phyloP scores from a whole-genome alignment of 2,888 invertebrate species.

The Rhopalosiphum nymphaeae region DNA sequence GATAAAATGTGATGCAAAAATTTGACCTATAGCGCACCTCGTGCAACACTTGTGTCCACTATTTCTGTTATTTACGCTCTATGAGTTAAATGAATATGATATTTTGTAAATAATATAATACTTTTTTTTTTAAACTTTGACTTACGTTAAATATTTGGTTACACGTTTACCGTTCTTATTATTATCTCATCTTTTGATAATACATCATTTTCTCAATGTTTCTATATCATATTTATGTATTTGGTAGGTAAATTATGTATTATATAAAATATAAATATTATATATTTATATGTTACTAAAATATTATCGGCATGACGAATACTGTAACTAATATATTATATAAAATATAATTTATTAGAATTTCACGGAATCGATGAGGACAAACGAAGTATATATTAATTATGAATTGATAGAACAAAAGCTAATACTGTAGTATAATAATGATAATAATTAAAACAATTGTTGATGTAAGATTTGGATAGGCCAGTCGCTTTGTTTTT shows the following conservation, averaged over 20 bases:
- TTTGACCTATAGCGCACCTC: background rate
- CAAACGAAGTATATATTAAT: background rate
- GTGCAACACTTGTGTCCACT: background rate
- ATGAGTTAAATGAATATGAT: background rate
- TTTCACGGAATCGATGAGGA: background rate
- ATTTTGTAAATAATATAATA: slow-evolving; percentile 9
- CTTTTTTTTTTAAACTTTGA: background rate
- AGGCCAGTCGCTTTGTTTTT: background rate
- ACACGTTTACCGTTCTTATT: background rate
- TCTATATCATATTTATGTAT: background rate
- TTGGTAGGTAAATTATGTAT: background rate
- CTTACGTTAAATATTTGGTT: background rate
- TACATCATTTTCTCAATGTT: background rate
- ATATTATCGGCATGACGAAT: background rate
- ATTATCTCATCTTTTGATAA: background rate
- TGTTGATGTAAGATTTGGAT: background rate
- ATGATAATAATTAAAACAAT: background rate
- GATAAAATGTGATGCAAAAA: background rate
- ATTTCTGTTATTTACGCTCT: background rate
- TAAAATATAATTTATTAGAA: background rate
- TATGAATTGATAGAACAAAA: background rate
- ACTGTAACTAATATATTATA: background rate
- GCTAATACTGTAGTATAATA: background rate
- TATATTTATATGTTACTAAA: background rate
- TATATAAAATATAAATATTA: background rate